Evolutionary conservation across 2,888 invertebrate species (phyloP).

Genomic region (Psylliodes chrysocephalus): DNA sequence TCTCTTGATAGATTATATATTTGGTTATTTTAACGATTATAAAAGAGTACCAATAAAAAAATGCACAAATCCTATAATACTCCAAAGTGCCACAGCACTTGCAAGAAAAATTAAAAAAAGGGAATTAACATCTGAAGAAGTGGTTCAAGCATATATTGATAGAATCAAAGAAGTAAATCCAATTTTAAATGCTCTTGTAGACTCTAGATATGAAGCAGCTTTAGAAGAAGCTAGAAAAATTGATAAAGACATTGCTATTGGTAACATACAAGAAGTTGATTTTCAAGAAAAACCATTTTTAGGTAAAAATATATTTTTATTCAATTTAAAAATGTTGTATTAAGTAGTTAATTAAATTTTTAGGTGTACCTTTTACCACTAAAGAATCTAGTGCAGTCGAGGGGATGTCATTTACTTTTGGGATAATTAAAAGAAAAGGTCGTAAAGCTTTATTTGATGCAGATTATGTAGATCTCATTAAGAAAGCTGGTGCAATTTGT

Average conservation of each 20-base stretch:
- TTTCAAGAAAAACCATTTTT: slow-evolving; percentile 81
- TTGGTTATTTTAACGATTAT: slow-evolving; percentile 60
- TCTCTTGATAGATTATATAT: slow-evolving; percentile 62
- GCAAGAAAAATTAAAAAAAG: slow-evolving; percentile 75
- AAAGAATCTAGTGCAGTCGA: slow-evolving; percentile 88
- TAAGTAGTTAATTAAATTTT: slow-evolving; percentile 11
- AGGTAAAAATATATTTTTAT: slow-evolving; percentile 61
- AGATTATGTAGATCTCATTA: slow-evolving; percentile 77
- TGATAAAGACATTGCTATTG: slow-evolving; percentile 74
- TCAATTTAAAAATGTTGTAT: background rate
- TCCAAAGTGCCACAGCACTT: slow-evolving; percentile 74
- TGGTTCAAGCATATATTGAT: slow-evolving; percentile 79
- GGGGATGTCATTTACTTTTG: slow-evolving; percentile 79
- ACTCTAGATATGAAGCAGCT: slow-evolving; percentile 81
- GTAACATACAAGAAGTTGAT: slow-evolving; percentile 70
- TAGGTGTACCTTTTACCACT: slow-evolving; percentile 90
- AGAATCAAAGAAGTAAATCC: slow-evolving; percentile 80
- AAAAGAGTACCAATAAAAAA: slow-evolving; percentile 60
- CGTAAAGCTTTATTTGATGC: slow-evolving; percentile 79
- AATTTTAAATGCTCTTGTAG: slow-evolving; percentile 84
- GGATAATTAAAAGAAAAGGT: slow-evolving; percentile 71
- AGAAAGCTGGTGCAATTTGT: slow-evolving; percentile 85
- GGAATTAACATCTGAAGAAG: slow-evolving; percentile 72
- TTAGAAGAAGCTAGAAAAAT: slow-evolving; percentile 79
- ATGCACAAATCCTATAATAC: slow-evolving; percentile 62